These are phyloP conservation scores for Harpalus rubripes DNA, from an alignment of 2,888 invertebrate species.

Conservation along the genomic window DNA sequence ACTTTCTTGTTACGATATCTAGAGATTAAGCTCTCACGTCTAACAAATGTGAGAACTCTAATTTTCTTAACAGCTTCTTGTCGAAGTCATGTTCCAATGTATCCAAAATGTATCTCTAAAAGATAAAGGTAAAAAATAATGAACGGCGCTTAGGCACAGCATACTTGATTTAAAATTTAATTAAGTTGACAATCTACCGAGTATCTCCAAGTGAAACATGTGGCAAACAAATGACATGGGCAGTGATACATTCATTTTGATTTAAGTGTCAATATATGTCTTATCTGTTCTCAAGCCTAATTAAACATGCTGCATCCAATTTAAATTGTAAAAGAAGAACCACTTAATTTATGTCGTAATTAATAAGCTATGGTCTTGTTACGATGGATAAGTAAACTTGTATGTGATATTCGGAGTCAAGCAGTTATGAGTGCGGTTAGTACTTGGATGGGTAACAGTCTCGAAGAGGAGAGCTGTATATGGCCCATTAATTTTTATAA, in stretches of 20 bases:
- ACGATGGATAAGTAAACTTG: no score
- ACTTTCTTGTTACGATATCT: not conserved
- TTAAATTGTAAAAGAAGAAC: constrained; percentile 7
- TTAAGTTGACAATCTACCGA: constrained; percentile 17
- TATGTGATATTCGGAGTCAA: no score
- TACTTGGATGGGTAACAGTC: no score
- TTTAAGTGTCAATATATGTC: constrained; percentile 46
- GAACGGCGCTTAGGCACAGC: not conserved
- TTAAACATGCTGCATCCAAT: constrained; percentile 21
- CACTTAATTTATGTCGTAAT: constrained; percentile 28
- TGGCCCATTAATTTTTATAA: no score
- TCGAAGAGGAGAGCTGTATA: no score
- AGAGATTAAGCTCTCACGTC: not conserved
- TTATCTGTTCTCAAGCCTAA: constrained; percentile 19
- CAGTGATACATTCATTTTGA: constrained; percentile 41
- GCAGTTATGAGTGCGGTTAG: no score
- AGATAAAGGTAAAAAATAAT: constrained; percentile 21
- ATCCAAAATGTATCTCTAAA: not conserved
- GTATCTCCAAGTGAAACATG: constrained; percentile 22
- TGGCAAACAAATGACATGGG: constrained; percentile 28
- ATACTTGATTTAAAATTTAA: constrained; percentile 23
- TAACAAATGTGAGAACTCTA: not conserved
- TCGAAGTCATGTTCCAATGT: not conserved
- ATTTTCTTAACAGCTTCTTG: not conserved
- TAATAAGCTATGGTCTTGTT: not conserved